A percentile compares a stretch with the other conserved stretches of the same genome.
Evolutionary conservation across 2,888 invertebrate species (phyloP).

Genomic region (Melieria picta): DNA sequence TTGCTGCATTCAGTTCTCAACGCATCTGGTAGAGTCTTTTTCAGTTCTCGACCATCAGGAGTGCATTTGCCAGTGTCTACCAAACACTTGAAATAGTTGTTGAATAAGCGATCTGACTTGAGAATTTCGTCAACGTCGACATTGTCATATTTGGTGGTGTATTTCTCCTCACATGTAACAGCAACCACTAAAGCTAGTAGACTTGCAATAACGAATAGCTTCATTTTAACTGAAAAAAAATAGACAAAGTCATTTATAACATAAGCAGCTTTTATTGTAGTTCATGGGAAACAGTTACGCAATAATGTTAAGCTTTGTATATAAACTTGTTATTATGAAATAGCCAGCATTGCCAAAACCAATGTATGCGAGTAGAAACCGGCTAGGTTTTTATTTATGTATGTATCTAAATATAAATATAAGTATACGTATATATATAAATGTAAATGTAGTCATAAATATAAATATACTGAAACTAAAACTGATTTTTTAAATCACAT

Average conservation of each 20-base stretch:
- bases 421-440: no score
- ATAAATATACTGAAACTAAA: no score
- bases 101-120: constrained; percentile 68
- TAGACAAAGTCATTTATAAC: constrained; percentile 3
- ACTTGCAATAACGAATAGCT: constrained; percentile 43
- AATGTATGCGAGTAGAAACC: no score
- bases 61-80: constrained; percentile 70
- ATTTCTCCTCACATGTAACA: constrained; percentile 49
- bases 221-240: constrained; percentile 46
- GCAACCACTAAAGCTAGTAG: constrained; percentile 60
- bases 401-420: no score
- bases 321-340: no score
- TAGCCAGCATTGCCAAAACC: no score
- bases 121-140: constrained; percentile 71
- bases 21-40: constrained; percentile 72
- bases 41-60: constrained; percentile 70
- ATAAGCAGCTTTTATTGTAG: no score
- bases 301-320: no score
- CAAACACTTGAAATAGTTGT: constrained; percentile 71
- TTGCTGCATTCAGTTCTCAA: constrained; percentile 72
- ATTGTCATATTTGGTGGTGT: constrained; percentile 68
- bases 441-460: no score
- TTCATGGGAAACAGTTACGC: no score
- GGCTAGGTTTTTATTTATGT: no score
- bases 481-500: no score